These are phyloP conservation scores for Cryptoprocta ferox DNA, from an alignment of 2,797 vertebrate genomes.

Conservation along the genomic window DNA sequence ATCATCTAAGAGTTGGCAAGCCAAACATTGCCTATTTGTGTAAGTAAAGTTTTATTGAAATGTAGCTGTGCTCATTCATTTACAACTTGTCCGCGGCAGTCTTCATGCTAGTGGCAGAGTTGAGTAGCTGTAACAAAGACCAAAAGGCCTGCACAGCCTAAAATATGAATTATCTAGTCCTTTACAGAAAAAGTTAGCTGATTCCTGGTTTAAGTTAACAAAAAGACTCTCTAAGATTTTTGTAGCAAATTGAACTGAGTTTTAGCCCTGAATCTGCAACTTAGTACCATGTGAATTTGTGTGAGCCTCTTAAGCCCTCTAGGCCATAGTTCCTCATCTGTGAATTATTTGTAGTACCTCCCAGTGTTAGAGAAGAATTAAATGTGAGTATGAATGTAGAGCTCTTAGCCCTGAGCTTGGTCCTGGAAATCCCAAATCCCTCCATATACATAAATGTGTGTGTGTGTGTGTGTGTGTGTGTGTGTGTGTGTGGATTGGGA, in stretches of 20 bases:
- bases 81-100: accelerated
- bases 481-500: neutral
- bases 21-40: neutral
- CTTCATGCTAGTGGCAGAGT: neutral
- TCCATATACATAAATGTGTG: neutral
- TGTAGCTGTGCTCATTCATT: neutral
- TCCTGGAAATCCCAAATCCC: neutral
- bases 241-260: neutral
- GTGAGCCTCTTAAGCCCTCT: neutral
- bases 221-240: neutral
- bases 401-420: neutral
- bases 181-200: neutral
- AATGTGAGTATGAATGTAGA: neutral
- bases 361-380: neutral
- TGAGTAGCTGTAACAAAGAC: neutral
- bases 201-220: neutral
- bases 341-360: neutral
- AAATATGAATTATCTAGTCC: neutral
- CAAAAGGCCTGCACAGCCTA: neutral
- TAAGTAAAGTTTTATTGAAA: neutral
- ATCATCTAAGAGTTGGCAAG: neutral
- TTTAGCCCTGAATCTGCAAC: neutral
- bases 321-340: neutral
- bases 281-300: neutral
- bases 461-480: neutral